Evolutionary conservation across 2,797 vertebrate genomes (phyloP).

Genomic region (Leptodactylus fallax): DNA sequence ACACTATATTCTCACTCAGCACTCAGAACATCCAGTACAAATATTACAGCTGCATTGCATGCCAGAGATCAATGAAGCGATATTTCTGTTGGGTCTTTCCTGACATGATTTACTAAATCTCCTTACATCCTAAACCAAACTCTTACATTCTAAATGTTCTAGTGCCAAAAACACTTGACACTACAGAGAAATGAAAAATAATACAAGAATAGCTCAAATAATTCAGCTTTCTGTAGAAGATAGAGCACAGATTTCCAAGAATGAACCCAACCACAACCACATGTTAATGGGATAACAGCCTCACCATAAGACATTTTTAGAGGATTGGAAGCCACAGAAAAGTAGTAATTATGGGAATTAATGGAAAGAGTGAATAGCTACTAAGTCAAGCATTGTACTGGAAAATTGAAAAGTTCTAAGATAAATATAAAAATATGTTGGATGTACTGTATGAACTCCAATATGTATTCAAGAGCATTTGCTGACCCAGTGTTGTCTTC

Average conservation of each 20-base stretch:
- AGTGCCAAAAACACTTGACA: conserved; percentile 11
- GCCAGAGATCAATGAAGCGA: conserved; percentile 16
- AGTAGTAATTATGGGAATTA: background rate
- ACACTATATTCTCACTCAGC: conserved; percentile 28
- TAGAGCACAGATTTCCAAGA: background rate
- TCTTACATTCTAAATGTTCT: background rate
- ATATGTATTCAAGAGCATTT: background rate
- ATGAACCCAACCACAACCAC: background rate
- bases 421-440: background rate
- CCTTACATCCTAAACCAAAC: conserved; percentile 8
- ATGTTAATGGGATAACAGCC: conserved; percentile 4
- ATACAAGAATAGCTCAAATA: background rate
- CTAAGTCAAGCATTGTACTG: too few relatives aligned
- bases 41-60: background rate
- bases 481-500: background rate
- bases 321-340: background rate
- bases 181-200: background rate
- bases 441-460: too few relatives aligned
- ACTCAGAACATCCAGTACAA: conserved; percentile 40
- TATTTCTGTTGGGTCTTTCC: conserved; percentile 42
- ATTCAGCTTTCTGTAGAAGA: background rate
- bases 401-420: background rate
- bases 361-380: too few relatives aligned
- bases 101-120: conserved; percentile 30
- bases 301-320: background rate